Evolutionary conservation across 1,140 invertebrate genomes (phyloP).

Genomic region (Diploscapter pachys): DNA sequence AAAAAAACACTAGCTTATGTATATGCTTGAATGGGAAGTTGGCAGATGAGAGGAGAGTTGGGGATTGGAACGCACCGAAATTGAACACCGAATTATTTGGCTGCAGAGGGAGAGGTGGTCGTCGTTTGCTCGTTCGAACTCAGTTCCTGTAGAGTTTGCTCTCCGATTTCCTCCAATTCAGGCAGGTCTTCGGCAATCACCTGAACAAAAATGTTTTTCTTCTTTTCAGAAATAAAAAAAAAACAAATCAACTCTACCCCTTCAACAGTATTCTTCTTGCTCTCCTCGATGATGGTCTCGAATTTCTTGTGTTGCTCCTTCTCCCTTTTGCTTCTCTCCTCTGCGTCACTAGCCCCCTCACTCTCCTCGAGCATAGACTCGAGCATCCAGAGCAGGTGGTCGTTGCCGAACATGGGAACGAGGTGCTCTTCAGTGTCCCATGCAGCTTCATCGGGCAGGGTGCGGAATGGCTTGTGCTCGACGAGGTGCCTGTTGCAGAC

Average conservation of each 20-base stretch:
- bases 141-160: background rate
- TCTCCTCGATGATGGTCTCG: constrained; percentile 43
- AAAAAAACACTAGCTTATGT: constrained; percentile 4
- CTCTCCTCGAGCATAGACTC: constrained; percentile 44
- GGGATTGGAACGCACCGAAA: no score
- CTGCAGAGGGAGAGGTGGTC: constrained; percentile 17
- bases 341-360: constrained; percentile 17
- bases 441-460: constrained; percentile 41
- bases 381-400: constrained; percentile 58
- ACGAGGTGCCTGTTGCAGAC: constrained; percentile 35
- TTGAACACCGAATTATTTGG: background rate
- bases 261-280: constrained; percentile 54
- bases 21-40: constrained; percentile 6
- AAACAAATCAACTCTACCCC: constrained; percentile 29
- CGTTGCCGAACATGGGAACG: constrained; percentile 53
- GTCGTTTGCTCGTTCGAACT: constrained; percentile 18
- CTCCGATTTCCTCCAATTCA: constrained; percentile 29
- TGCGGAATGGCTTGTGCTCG: constrained; percentile 32
- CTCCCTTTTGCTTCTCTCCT: constrained; percentile 26
- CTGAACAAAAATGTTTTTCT: constrained; percentile 23
- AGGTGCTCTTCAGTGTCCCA: constrained; percentile 57
- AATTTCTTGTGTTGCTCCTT: constrained; percentile 23
- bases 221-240: constrained; percentile 1
- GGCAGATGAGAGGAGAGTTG: no score
- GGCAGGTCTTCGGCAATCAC: constrained; percentile 52